These are phyloP conservation scores for Spilosoma lubricipeda DNA, from an alignment of 2,888 invertebrate species.

Conservation along the genomic window DNA sequence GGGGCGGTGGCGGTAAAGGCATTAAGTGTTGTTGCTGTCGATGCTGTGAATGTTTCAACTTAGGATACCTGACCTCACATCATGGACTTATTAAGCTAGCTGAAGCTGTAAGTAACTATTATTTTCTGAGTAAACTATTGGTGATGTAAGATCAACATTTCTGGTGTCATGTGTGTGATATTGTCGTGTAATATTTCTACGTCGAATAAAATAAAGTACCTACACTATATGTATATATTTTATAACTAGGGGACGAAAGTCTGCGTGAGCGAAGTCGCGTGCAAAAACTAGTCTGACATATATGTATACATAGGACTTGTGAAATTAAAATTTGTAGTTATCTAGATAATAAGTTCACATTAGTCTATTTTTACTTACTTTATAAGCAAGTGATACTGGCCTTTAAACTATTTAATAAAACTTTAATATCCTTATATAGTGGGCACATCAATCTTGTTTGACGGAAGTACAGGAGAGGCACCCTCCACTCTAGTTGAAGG, in stretches of 20 bases:
- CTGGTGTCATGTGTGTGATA: background rate
- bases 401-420: background rate
- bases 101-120: constrained; percentile 90
- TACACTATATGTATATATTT: no score
- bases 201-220: background rate
- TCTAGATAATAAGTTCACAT: no score
- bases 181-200: background rate
- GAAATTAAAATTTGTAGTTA: no score
- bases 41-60: constrained; percentile 92
- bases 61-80: constrained; percentile 90
- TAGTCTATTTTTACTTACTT: no score
- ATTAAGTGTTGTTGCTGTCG: constrained; percentile 91
- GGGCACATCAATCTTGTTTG: background rate
- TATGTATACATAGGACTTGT: no score
- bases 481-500: background rate
- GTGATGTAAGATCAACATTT: background rate
- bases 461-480: background rate
- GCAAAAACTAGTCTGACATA: no score
- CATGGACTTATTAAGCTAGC: constrained; percentile 91
- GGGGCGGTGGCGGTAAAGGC: constrained; percentile 77
- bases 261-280: no score
- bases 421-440: background rate
- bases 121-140: no score
- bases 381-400: background rate
- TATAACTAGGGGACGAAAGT: no score